Base-by-base conservation (phyloP, 64 coral and sea anemone genomes). In the Pocillopora damicornis region DNA sequence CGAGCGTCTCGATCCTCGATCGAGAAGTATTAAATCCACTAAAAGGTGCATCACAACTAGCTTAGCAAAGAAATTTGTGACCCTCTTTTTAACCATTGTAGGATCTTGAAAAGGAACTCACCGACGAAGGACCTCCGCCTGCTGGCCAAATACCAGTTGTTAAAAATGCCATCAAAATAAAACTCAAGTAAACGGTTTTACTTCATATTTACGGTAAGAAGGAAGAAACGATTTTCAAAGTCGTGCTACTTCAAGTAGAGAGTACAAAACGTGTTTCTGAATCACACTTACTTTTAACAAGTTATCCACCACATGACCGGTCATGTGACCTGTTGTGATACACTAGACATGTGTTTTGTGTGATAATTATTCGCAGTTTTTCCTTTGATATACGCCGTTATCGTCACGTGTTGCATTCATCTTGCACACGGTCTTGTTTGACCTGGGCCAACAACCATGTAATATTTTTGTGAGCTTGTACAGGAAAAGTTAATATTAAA, bases 401-500 rank as follows among this genome's bases (percentile, higher is more conserved):
- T 20, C 9, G 15, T 18, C 35, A 22, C 17, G 17, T 67, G 35
- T 20, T 26, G 16, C 65, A 57, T 9, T 13, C 37, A 26, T 11
- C 58, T 72, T 72, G 67, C 64, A 16, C 42, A 22, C 71, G 65
- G 56, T 58, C 35, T 73, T 25, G 69, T 85, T 10, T 65, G 17
- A 45, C 42, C 64, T 42, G 37, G 26, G 37, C 37, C 37, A 26
- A 56, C 20, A 45, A 37, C 60, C 37, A 65, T 83, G 81, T 73
- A 85, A 72, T 85, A 85, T 85, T 85, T 85, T 85, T 85, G 81
- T 85, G 64, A 85, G 65, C 65, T 65, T 85, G 81, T 85, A 85
- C 36, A 85, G 68, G 68, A 36, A 85, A 45, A 85, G 22, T 26
- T 71, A 0, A 42, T 26, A 73, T 34, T 71, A 72, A 85, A 85